Conservation (phyloP, 2,888 invertebrate genomes). For the Amphipyra berbera region DNA sequence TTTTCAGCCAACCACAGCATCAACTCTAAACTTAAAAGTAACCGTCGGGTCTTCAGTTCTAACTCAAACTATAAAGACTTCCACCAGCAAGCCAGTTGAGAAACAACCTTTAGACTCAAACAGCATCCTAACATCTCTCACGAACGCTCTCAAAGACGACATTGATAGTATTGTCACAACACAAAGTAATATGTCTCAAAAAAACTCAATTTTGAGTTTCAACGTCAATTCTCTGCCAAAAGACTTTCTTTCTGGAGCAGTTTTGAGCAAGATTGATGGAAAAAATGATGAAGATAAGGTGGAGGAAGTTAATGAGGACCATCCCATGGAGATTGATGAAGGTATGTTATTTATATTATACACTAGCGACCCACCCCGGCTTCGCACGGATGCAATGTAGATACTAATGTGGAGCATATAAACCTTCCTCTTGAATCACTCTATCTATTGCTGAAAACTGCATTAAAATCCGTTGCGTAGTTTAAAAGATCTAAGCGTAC, state of each 20-base stretch:
- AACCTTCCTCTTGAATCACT: too few relatives aligned
- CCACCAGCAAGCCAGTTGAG: slow-evolving; percentile 49
- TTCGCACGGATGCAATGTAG: too few relatives aligned
- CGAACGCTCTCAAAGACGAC: slow-evolving; percentile 38
- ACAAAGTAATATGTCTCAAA: slow-evolving; percentile 25
- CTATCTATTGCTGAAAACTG: too few relatives aligned
- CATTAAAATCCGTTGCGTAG: too few relatives aligned
- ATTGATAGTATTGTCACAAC: slow-evolving; percentile 22
- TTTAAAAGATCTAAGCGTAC: too few relatives aligned
- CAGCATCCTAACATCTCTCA: slow-evolving; percentile 28
- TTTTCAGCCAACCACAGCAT: slow-evolving; percentile 62
- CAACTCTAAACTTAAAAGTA: slow-evolving; percentile 70
- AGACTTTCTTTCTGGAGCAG: slow-evolving; percentile 63
- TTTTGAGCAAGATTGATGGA: slow-evolving; percentile 42
- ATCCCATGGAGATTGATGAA: slow-evolving; percentile 78
- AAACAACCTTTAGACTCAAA: slow-evolving; percentile 25
- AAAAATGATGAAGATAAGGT: slow-evolving; percentile 50
- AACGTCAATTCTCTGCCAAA: slow-evolving; percentile 65
- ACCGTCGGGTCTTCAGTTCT: slow-evolving; percentile 74
- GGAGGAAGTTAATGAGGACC: slow-evolving; percentile 52
- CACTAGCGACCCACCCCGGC: too few relatives aligned
- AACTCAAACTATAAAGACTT: slow-evolving; percentile 71
- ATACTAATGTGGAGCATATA: too few relatives aligned
- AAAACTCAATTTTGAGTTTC: slow-evolving; percentile 58
- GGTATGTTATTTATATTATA: too few relatives aligned